Conservation (phyloP, 2,113 vertebrate species). For the Azemiops feae region DNA sequence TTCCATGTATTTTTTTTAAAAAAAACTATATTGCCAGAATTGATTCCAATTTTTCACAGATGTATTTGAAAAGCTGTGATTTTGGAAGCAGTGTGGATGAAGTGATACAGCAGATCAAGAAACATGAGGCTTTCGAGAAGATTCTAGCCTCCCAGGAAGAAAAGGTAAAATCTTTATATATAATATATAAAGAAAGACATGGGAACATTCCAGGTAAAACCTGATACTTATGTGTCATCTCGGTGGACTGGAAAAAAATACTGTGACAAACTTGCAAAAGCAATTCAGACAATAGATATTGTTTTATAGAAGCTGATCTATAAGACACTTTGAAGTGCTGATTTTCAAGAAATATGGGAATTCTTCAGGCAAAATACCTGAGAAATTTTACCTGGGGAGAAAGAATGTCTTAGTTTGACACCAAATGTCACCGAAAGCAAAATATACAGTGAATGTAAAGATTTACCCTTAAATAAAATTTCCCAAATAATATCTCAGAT, state of each 20-base stretch:
- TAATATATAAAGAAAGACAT: background rate
- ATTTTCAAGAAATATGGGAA: background rate
- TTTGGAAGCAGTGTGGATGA: constrained; percentile 79
- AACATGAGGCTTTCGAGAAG: constrained; percentile 87
- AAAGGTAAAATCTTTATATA: constrained; percentile 73
- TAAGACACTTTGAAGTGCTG: background rate
- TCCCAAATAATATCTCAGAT: background rate
- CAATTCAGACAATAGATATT: background rate
- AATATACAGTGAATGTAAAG: background rate
- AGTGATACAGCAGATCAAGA: constrained; percentile 78
- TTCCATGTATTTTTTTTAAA: too few species aligned
- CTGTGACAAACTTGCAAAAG: constrained; percentile 2
- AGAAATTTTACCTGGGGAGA: background rate
- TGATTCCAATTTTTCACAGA: constrained; percentile 60
- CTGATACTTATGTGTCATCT: constrained; percentile 14
- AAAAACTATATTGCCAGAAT: constrained; percentile 1
- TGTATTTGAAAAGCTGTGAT: constrained; percentile 77
- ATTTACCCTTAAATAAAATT: background rate
- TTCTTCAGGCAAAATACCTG: background rate
- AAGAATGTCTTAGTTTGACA: background rate
- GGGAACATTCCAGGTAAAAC: background rate
- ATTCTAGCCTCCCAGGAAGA: constrained; percentile 83
- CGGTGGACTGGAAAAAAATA: background rate
- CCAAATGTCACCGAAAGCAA: background rate
- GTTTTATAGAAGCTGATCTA: background rate